Base-by-base conservation (phyloP, 2,113 vertebrate species). In the Crypturellus undulatus region DNA sequence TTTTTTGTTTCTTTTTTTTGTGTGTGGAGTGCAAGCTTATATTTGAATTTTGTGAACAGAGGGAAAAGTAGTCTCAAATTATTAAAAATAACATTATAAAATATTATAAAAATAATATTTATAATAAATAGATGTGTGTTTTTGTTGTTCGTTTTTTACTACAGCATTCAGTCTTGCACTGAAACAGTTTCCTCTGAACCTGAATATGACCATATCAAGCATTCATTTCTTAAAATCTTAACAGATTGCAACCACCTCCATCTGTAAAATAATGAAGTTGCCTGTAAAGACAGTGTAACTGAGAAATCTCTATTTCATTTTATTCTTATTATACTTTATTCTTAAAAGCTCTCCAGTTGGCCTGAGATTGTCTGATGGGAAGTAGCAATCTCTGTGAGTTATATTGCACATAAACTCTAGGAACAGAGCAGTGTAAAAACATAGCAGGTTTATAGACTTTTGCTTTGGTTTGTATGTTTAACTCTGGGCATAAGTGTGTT, bases 351-450 rank as follows among this genome's bases (percentile, higher is more conserved):
- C 60, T 90, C 22, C 3, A 17, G 60, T 85, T 77, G 25, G 8
- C 82, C 90, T 92, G 85, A 87, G 89, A 83, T 59, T 92, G 54
- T 69, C 83, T 80, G 76, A 51, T 68, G 7, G 56, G 56, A 28
- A 86, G 47, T 67, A 78, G 64, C 71, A 70, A 78, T 94, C 58
- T 62, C n/a, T 71, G n/a, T 91, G 91, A 91, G 43, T 87, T 82
- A 86, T 51, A 45, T 47, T 68, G 87, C 72, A 58, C 68, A 83
- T 94, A 90, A 96, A 85, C 64, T 47, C 68, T 36, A 58, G 72
- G 47, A 90, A 34, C 52, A 84, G 19, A 15, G 65, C 65, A 68
- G 13, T 84, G 51, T 64, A 79, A 80, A 32, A 81, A 30, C 83
- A 79, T 52, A 64, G 77, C 86, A 68, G 60, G 68, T 96, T 95